These are phyloP conservation scores for Homarus gammarus DNA, from an alignment of 2,888 invertebrate genomes.

Conservation along the genomic window DNA sequence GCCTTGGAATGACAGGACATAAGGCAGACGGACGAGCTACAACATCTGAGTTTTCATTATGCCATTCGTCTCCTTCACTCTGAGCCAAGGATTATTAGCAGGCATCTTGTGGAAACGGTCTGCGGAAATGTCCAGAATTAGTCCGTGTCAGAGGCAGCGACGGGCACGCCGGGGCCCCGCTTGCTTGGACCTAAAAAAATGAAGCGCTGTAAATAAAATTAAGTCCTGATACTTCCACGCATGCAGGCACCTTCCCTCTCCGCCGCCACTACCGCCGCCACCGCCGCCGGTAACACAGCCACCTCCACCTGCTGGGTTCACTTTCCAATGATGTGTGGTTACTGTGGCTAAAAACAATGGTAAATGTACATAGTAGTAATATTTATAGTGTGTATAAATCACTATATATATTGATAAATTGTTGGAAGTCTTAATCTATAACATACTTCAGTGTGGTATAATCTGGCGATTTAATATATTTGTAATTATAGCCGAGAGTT, in stretches of 20 bases:
- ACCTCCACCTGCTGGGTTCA: no score
- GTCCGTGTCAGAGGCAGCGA: constrained; percentile 50
- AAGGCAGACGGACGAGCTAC: constrained; percentile 21
- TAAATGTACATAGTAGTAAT: no score
- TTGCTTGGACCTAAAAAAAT: constrained; percentile 34
- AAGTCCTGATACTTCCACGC: background rate
- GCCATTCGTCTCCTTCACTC: constrained; percentile 57
- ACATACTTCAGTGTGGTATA: no score
- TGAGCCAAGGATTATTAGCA: constrained; percentile 62
- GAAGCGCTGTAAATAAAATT: constrained; percentile 49
- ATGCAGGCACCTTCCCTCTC: background rate
- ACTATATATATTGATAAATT: no score
- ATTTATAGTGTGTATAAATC: no score
- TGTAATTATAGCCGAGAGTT: no score
- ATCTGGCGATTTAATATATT: no score
- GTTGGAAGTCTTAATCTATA: no score
- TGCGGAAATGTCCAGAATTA: constrained; percentile 60
- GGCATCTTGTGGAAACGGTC: constrained; percentile 57
- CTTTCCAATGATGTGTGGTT: no score
- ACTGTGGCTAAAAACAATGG: no score
- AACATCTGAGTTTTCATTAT: constrained; percentile 51
- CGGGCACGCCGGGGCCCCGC: constrained; percentile 27
- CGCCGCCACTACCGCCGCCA: no score
- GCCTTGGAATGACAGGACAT: background rate
- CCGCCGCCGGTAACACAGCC: no score